Base-by-base conservation (phyloP, 35 echinoderm and acorn worm species). In the Chiridota heheva region DNA sequence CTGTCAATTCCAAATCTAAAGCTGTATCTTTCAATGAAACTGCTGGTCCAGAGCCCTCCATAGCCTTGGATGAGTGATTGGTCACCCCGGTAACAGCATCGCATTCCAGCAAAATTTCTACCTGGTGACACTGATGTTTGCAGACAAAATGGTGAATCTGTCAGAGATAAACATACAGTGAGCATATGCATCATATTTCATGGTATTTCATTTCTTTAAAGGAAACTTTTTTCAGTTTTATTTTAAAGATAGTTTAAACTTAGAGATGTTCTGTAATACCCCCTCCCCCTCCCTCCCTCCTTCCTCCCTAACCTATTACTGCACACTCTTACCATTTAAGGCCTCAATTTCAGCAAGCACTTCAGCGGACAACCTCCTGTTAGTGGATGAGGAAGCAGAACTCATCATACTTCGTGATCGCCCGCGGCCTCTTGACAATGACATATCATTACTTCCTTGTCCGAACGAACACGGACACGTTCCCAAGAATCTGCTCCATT, bases 41-140 rank as follows among this genome's bases (percentile, higher is more conserved):
- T 92, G 49, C 90, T 92, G 5, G 65, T 37, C 34, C 69, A 76
- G 3, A 41, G 39, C 1, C 53, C 66, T 2, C 80, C 92, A 60
- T 96, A 96, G 15, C 92, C 92, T 42, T 84, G 44, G 2, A 96
- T 86, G 7, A 96, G 61, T 0, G 92, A 90, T 2, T 73, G 64
- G 56, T 96, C 92, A 32, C 47, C 69, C 30, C 87, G 65, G 53
- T 96, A 96, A 59, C 92, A 89, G 40, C 92, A 96, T 3, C 27
- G 60, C 87, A 90, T 89, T 1, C 92, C 87, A 31, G 91, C 91
- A 15, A 76, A 82, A 30, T 76, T 82, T 16, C 18, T 57, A 42
- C 2, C 44, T 2, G 92, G 82, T 8, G 82, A 86, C 8, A 86
- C 42, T 13, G 57, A 24, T 24, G 82, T 86, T 43, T 82, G 76